Conservation (phyloP, 1,140 invertebrate species). For the Papilio helenus region DNA sequence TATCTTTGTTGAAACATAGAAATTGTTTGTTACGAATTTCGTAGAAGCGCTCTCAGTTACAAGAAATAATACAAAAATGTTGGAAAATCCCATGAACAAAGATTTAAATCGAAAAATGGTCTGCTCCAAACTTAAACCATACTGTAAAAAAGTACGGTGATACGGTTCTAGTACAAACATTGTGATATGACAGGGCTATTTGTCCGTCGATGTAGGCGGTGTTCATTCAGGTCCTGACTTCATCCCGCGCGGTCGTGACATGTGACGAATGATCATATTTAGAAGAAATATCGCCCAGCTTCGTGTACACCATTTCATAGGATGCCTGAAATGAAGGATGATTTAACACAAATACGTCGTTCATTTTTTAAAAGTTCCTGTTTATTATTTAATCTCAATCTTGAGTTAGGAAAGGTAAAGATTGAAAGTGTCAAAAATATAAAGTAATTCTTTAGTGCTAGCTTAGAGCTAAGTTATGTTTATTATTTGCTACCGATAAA, state of each 20-base stretch:
- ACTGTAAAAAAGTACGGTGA: background rate
- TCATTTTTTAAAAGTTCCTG: background rate
- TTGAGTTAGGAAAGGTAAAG: no score
- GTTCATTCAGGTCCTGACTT: background rate
- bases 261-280: background rate
- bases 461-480: no score
- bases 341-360: slow-evolving; percentile 3
- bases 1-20: no score
- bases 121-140: background rate
- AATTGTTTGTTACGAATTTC: background rate
- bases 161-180: background rate
- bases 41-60: background rate
- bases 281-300: background rate
- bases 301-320: background rate
- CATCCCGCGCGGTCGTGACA: background rate
- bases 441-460: no score
- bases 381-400: background rate
- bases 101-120: background rate
- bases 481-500: background rate
- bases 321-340: background rate
- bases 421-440: no score
- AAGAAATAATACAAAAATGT: background rate
- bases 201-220: background rate
- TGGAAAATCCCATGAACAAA: background rate
- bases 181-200: background rate